These are phyloP conservation scores for Alces alces DNA, from an alignment of 2,113 vertebrate genomes.

Conservation along the genomic window DNA sequence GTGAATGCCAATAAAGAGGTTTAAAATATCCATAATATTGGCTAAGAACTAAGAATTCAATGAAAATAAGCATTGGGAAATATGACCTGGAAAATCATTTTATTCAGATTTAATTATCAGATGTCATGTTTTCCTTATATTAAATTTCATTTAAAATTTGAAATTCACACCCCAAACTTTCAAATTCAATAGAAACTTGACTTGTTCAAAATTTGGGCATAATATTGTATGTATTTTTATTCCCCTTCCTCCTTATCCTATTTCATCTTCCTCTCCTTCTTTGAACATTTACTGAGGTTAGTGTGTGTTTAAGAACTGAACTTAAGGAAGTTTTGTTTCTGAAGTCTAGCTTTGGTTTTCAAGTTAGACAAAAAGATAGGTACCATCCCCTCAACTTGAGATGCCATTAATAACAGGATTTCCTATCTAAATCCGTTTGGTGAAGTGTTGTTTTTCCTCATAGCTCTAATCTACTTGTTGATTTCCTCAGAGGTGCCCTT, in stretches of 20 bases:
- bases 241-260: background rate
- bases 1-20: background rate
- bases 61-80: background rate
- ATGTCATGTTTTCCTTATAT: background rate
- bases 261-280: background rate
- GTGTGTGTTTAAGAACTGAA: background rate
- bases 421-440: background rate
- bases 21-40: conserved; percentile 2
- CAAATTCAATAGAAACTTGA: background rate
- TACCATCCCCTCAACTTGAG: background rate
- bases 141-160: background rate
- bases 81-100: background rate
- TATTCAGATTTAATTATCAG: background rate
- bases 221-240: background rate
- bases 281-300: background rate
- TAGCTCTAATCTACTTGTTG: background rate
- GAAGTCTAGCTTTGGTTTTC: background rate
- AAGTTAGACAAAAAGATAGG: background rate
- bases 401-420: background rate
- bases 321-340: background rate
- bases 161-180: background rate
- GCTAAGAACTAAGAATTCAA: conserved; percentile 7
- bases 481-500: background rate
- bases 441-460: background rate
- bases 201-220: background rate